These are phyloP conservation scores for Cardiocondyla obscurior DNA, from an alignment of 1,140 invertebrate genomes.

Conservation along the genomic window DNA sequence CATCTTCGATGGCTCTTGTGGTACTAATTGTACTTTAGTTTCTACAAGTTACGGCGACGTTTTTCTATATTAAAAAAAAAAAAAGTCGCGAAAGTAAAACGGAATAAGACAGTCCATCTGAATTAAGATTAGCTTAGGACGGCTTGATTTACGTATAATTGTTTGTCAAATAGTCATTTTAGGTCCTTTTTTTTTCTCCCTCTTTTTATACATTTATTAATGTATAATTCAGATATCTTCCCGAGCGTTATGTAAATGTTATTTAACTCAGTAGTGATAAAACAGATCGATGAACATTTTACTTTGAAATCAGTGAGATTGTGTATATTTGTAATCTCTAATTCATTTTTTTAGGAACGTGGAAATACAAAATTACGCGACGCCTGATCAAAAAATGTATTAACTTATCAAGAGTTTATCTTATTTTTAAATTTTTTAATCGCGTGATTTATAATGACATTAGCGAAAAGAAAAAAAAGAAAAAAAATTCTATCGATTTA, in stretches of 20 bases:
- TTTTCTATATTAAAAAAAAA: background rate
- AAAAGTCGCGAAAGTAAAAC: background rate
- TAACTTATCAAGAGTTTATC: too few relatives aligned
- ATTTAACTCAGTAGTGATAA: background rate
- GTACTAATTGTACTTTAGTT: conserved; percentile 25
- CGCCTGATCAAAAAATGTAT: background rate
- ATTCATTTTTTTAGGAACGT: background rate
- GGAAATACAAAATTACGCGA: background rate
- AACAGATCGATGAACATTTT: background rate
- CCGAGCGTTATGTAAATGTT: background rate
- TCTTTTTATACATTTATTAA: background rate
- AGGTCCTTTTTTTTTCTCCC: background rate
- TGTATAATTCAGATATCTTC: background rate
- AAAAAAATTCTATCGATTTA: background rate
- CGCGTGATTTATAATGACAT: too few relatives aligned
- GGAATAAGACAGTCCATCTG: background rate
- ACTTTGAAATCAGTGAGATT: background rate
- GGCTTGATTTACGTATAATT: conserved; percentile 52
- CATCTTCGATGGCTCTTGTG: conserved; percentile 28
- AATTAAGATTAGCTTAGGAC: conserved; percentile 54
- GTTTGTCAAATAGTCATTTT: conserved; percentile 4
- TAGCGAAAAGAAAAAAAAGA: too few relatives aligned
- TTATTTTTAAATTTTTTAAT: too few relatives aligned
- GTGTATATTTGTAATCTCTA: background rate
- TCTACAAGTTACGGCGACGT: background rate